Evolutionary conservation across 2,113 vertebrate genomes (phyloP).

Genomic region (Synodontis membranacea): DNA sequence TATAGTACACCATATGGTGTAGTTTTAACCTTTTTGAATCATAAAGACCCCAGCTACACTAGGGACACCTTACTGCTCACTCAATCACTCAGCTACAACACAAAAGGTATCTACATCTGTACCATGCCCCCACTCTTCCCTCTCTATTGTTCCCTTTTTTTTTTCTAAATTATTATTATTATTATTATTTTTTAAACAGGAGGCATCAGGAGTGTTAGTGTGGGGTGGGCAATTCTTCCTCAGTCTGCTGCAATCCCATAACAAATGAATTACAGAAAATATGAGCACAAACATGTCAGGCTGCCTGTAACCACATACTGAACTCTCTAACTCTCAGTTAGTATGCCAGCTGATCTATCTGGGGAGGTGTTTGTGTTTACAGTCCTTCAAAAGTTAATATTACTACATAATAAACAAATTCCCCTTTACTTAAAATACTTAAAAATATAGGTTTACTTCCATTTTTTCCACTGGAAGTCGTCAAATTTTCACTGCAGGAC

Average conservation of each 20-base stretch:
- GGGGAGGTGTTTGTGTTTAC: slow-evolving; percentile 41
- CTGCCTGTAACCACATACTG: slow-evolving; percentile 59
- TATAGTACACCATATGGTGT: slow-evolving; percentile 35
- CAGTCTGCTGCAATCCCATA: slow-evolving; percentile 72
- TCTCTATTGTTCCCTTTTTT: no score
- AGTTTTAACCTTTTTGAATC: slow-evolving; percentile 10
- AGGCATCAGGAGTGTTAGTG: slow-evolving; percentile 60
- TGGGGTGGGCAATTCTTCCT: slow-evolving; percentile 55
- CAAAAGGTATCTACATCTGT: slow-evolving; percentile 30
- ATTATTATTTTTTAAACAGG: neutral
- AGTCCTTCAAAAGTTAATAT: slow-evolving; percentile 32
- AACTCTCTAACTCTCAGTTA: slow-evolving; percentile 65
- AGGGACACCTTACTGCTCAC: slow-evolving; percentile 7
- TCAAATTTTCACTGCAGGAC: slow-evolving; percentile 26
- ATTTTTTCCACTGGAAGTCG: slow-evolving; percentile 12
- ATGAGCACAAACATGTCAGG: slow-evolving; percentile 59
- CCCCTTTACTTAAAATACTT: slow-evolving; percentile 4
- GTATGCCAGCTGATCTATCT: slow-evolving; percentile 49
- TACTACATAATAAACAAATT: slow-evolving; percentile 32
- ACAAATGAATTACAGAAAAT: slow-evolving; percentile 49
- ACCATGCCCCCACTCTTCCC: neutral
- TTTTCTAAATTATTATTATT: no score
- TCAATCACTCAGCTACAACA: slow-evolving; percentile 14
- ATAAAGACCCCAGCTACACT: slow-evolving; percentile 2
- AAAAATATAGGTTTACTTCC: neutral